Evolutionary conservation across 2,888 invertebrate species (phyloP), one percentile per base, ranked within the genome.

Genomic region (Agrotis ipsilon): DNA sequence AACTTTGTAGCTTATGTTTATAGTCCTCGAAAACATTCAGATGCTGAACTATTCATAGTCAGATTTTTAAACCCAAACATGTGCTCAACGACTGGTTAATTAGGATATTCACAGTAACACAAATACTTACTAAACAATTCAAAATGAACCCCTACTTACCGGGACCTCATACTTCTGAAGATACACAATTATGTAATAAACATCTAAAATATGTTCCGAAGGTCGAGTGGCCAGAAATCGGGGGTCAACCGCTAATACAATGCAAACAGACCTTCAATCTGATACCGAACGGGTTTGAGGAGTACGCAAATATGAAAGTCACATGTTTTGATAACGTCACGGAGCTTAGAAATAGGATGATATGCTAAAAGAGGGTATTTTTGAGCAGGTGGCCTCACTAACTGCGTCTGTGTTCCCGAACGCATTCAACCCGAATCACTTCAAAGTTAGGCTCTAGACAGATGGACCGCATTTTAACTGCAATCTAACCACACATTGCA

Each of bases 231-330:
- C 19, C 43, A 39, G n/a, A 49, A 21, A 45, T 32, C 57, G 67
- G 65, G 80, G 67, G 80, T 73, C 68, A 62, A 32, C n/a, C 39
- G 11, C 46, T 65, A 59, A 70, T 62, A 65, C 52, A 57, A 55
- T n/a, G 21, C 59, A 83, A 69, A 80, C 39, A 83, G 39, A 11
- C 58, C 69, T 65, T 67, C 67, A 67, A 80, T 63, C 61, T 4
- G 80, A 80, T 19, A 55, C 72, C 51, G 49, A 58, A 64, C 24
- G 83, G 51, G 52, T 67, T 80, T 52, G 57, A 78, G 66, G 48
- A 51, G 63, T 18, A 54, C 39, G 79, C 73, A 79, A 79, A 79
- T 80, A 80, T 48, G 54, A 58, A 58, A 54, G 61, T 48, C 21
- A 43, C 60, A 72, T 60, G 52, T 62, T 68, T 61, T 52, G 46